Evolutionary conservation across 2,888 invertebrate genomes (phyloP).

Genomic region (Poecilobothrus nobilitatus): DNA sequence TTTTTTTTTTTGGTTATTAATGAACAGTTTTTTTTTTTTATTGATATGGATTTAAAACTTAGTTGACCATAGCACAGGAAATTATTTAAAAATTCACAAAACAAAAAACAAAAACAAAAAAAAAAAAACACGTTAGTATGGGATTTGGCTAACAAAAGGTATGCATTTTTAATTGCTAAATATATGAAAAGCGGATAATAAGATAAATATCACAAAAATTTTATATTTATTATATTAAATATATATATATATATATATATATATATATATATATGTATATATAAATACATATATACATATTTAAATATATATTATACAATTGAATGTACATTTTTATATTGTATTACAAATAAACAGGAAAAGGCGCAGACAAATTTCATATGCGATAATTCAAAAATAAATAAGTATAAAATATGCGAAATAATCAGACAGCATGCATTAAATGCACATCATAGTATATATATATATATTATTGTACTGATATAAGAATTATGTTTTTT

Average conservation of each 20-base stretch:
- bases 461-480: too few species aligned
- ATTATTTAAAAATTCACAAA: neutral
- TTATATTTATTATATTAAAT: neutral
- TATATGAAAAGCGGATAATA: neutral
- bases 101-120: too few species aligned
- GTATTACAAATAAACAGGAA: neutral
- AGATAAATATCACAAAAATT: neutral
- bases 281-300: neutral
- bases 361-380: slow-evolving; percentile 3
- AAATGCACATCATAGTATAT: too few species aligned
- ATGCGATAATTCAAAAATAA: neutral
- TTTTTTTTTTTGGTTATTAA: too few species aligned
- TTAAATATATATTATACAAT: neutral
- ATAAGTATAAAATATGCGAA: neutral
- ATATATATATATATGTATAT: neutral
- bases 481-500: too few species aligned
- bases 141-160: neutral
- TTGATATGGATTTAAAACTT: neutral
- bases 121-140: too few species aligned
- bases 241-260: neutral
- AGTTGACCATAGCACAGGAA: neutral
- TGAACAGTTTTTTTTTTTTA: too few species aligned
- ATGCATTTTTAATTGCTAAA: slow-evolving; percentile 3
- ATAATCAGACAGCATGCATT: neutral
- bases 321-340: too few species aligned